phyloP scores from a whole-genome alignment of 2,113 vertebrate genomes.

The Felis catus region DNA sequence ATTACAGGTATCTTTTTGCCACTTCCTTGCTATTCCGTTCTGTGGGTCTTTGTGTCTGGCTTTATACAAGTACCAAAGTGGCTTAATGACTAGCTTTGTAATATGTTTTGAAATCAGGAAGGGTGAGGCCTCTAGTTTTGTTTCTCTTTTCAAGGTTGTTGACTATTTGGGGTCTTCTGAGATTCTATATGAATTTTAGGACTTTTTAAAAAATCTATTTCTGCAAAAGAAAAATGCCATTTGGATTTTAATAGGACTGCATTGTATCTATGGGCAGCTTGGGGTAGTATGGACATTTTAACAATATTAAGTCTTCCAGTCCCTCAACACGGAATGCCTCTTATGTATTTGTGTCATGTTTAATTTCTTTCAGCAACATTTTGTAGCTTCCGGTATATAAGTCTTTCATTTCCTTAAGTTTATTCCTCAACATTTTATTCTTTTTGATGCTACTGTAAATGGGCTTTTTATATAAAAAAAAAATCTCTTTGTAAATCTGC shows the following conservation, averaged over 20 bases:
- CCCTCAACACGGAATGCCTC: not conserved
- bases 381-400: not conserved
- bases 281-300: not conserved
- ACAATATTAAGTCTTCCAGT: not conserved
- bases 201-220: not conserved
- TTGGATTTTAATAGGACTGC: not conserved
- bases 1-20: not conserved
- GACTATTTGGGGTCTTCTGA: not conserved
- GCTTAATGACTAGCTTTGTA: not conserved
- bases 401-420: not conserved
- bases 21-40: not conserved
- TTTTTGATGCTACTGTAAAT: not conserved
- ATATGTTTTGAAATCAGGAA: not conserved
- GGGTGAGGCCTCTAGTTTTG: not conserved
- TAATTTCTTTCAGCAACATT: not conserved
- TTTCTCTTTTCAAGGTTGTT: not conserved
- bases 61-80: not conserved
- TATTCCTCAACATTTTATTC: not conserved
- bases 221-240: not conserved
- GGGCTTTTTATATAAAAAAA: not conserved
- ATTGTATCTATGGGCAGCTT: not conserved
- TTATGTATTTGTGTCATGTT: not conserved
- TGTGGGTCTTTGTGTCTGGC: not conserved
- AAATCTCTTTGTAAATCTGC: not conserved
- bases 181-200: not conserved